These are phyloP conservation scores for Steinernema scapterisci DNA, from an alignment of 2,888 invertebrate genomes.

Conservation along the genomic window DNA sequence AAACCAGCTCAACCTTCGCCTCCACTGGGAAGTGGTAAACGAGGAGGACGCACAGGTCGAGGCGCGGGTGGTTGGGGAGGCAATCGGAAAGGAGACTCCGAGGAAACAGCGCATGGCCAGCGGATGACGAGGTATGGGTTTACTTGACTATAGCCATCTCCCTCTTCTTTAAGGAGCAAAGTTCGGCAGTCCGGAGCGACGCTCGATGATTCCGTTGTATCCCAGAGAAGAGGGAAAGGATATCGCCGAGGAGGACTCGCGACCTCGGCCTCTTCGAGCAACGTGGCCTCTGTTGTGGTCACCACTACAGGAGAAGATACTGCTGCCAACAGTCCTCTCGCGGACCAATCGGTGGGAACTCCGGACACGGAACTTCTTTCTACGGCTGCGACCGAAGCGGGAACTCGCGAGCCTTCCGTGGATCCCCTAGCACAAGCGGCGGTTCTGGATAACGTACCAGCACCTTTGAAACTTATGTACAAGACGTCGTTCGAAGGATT, in stretches of 20 bases:
- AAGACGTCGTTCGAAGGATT: constrained; percentile 19
- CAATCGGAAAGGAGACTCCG: background rate
- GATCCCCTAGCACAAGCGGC: background rate
- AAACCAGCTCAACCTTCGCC: constrained; percentile 15
- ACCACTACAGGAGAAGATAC: background rate
- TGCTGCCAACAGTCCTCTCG: background rate
- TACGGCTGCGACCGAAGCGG: background rate
- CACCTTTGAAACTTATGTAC: constrained; percentile 11
- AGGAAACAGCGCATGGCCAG: constrained; percentile 9
- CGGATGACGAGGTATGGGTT: background rate
- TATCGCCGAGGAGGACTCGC: background rate
- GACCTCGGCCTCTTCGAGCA: background rate
- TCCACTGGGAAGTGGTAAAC: background rate
- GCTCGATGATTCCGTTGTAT: background rate
- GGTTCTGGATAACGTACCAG: background rate
- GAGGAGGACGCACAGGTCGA: constrained; percentile 6
- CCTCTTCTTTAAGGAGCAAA: constrained; percentile 23
- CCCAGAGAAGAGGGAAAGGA: constrained; percentile 12
- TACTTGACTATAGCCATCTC: background rate
- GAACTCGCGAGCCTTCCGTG: background rate
- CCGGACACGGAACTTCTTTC: background rate
- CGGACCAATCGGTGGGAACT: background rate
- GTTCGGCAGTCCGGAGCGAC: constrained; percentile 19
- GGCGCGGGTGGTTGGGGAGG: background rate
- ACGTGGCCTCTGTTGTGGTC: background rate